Percentiles rank a stretch among this genome's conserved stretches.
Conservation (phyloP, 1,140 invertebrate species). For the Calliopsis andreniformis region DNA sequence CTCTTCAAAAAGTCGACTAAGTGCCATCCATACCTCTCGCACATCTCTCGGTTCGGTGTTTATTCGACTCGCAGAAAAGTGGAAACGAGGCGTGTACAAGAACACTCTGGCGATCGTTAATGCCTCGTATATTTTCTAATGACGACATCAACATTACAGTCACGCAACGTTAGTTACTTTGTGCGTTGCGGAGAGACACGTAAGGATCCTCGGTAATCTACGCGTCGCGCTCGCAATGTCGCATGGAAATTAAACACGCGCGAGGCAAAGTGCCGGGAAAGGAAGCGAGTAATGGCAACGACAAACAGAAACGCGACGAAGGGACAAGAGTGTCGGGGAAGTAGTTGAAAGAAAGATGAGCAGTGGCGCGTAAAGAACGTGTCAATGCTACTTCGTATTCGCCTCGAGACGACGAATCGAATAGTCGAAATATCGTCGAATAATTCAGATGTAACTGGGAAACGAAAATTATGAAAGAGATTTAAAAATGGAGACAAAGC, state of each 20-base stretch:
- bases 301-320: neutral
- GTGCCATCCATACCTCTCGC: too few relatives aligned
- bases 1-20: too few relatives aligned
- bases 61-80: too few relatives aligned
- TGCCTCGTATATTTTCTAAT: neutral
- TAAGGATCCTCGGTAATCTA: neutral
- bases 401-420: too few relatives aligned
- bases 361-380: neutral
- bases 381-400: neutral
- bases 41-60: too few relatives aligned
- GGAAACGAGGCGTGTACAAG: too few relatives aligned
- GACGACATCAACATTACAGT: neutral
- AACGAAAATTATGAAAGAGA: too few relatives aligned
- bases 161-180: slow-evolving; percentile 11
- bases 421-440: too few relatives aligned
- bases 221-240: neutral
- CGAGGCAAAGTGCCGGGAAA: neutral
- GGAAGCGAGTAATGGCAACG: neutral
- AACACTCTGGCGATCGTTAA: neutral
- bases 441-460: too few relatives aligned
- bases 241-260: neutral
- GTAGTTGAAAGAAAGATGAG: neutral
- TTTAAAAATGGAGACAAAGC: too few relatives aligned
- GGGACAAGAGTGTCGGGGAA: neutral
- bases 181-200: slow-evolving; percentile 4